These are phyloP conservation scores for Morinoia aosen DNA, from an alignment of 2,888 invertebrate genomes.

Conservation along the genomic window DNA sequence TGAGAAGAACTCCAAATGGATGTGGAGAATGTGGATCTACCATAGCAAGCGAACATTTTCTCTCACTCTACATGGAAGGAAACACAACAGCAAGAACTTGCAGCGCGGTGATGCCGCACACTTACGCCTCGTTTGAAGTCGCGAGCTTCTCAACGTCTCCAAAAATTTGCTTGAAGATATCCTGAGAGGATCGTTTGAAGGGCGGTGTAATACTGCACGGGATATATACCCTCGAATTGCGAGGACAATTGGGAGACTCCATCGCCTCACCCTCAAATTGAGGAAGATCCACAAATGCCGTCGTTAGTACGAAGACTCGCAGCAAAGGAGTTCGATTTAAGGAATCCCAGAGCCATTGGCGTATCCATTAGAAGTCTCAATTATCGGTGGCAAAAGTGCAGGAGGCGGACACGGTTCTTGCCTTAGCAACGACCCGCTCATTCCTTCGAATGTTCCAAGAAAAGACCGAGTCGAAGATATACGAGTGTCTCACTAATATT, in stretches of 20 bases:
- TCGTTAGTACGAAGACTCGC: constrained; percentile 45
- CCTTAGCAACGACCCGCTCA: constrained; percentile 32
- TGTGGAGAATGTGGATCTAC: neutral
- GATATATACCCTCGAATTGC: constrained; percentile 8
- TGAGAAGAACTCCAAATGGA: neutral
- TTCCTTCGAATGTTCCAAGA: constrained; percentile 21
- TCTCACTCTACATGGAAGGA: neutral
- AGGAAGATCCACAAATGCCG: constrained; percentile 40
- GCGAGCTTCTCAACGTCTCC: neutral
- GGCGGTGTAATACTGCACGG: neutral
- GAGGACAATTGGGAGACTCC: constrained; percentile 13
- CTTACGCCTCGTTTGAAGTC: neutral
- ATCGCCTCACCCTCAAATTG: constrained; percentile 25
- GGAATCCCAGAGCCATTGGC: constrained; percentile 46
- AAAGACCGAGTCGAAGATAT: neutral
- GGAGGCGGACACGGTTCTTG: constrained; percentile 44
- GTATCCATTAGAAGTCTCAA: constrained; percentile 50
- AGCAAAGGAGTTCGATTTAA: constrained; percentile 39
- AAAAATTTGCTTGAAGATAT: neutral
- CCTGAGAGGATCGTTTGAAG: constrained; percentile 10
- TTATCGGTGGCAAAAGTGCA: constrained; percentile 49
- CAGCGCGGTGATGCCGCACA: neutral
- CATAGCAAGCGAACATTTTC: neutral
- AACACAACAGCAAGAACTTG: neutral
- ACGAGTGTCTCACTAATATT: neutral